Base-by-base conservation (phyloP, 2,888 invertebrate genomes). In the Drosophila conformis region DNA sequence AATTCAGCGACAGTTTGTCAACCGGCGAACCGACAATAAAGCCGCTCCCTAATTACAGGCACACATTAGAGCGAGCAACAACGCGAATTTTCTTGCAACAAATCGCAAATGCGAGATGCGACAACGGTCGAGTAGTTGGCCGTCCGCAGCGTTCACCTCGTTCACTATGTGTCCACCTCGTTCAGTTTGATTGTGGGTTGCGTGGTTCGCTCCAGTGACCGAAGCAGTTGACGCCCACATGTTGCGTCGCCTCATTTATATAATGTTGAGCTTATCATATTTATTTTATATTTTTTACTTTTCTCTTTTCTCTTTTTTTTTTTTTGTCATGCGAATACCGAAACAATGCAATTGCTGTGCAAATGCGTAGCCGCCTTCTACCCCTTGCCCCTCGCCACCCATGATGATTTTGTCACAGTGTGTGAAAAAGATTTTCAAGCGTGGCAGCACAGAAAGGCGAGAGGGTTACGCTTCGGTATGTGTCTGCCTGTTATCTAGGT, bases 151-250 rank as follows among this genome's bases (percentile, higher is more conserved):
- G 49, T 31, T 27, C 35, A 33, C 52, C 59, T 60, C 42, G 59
- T 58, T 54, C 67, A 49, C 33, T 67, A 46, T 38, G 52, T 35
- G 46, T 63, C 59, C 63, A 51, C 31, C 66, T 48, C 31, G 36
- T 42, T 35, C 51, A 33, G 36, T 53, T 61, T 75, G 51, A 31
- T 62, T 49, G 56, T 46, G 40, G 64, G 49, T 60, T 52, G 36
- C 31, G 27, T 42, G 69, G 73, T 48, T 67, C 85, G 88, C 79
- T 85, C 76, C 73, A 83, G 59, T 87, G 90, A 73, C 65, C 77
- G 70, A 72, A 76, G 68, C 88, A 74, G 88, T 85, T 87, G 71
- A 86, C 85, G 85, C 85, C 85, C 85, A 90, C 85, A 88, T 73
- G 58, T 85, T 85, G 85, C 90, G 83, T 87, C 72, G 82, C 85